Evolutionary conservation across 2,888 invertebrate species (phyloP), one percentile per base, ranked within the genome.

Genomic region (Trilocha varians): DNA sequence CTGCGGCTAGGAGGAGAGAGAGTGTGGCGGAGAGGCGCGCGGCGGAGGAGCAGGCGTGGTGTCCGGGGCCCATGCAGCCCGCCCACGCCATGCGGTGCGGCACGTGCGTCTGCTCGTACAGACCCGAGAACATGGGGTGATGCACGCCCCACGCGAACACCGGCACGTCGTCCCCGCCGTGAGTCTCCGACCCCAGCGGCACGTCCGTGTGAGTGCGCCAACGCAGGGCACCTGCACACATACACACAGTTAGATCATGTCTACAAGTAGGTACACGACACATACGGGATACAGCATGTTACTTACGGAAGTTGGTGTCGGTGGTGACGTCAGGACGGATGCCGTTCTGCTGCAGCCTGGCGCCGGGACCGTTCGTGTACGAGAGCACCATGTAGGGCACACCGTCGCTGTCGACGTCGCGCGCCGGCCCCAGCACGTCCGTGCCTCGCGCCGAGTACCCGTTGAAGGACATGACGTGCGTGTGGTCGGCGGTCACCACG

Each of bases 101-200:
- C 48, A 95, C 89, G 62, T 89, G 90, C 65, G 89, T 90, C 79
- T 95, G 93, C 65, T 95, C 93, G 66, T 90, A 90, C 34, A 89
- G 88, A 2, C 94, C 93, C 11, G 90, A 86, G 71, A 95, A 92
- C 42, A 95, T 78, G 66, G 91, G 91, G 34, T 93, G 87, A 83
- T 90, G 90, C 3, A 92, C 93, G 39, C 91, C 95, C 36, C 72
- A 70, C 52, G 90, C 90, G 73, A 89, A 93, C 36, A 94, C 90
- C 0, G 88, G 88, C 16, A 94, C 93, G 80, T 95, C 94, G 53
- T 94, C 94, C 0, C 92, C 92, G 3, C 91, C 92, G 70, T 93
- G 93, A 8, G 92, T 92, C 63, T 92, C 92, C 36, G 79, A 76
- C 0, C 52, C 54, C 36, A 89, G 66, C 0, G 90, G 91, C 1